Conservation (phyloP, 1,140 invertebrate species). For the Whitmania pigra region DNA sequence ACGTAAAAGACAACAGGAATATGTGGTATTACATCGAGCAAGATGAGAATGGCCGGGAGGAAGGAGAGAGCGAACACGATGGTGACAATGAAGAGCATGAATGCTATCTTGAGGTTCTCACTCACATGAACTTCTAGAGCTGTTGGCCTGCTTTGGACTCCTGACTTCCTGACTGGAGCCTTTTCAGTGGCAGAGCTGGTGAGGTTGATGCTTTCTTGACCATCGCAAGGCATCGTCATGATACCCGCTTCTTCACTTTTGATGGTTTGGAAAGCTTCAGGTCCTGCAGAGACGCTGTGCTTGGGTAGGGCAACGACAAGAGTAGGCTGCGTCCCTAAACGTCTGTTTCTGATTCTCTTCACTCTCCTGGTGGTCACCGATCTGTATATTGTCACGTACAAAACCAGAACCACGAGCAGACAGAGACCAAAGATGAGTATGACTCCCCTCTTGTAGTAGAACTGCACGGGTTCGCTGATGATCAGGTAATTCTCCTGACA, state of each 20-base stretch:
- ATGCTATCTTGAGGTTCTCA: conserved; percentile 20
- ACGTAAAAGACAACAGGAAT: conserved; percentile 35
- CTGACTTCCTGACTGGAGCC: neutral
- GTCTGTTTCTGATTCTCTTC: conserved; percentile 16
- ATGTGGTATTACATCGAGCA: conserved; percentile 28
- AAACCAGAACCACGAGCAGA: conserved; percentile 23
- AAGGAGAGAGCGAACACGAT: conserved; percentile 37
- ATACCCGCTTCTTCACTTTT: neutral
- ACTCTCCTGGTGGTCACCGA: conserved; percentile 22
- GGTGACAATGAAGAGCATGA: conserved; percentile 30
- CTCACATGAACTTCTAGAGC: conserved; percentile 8
- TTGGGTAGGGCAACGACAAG: neutral
- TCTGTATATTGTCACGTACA: conserved; percentile 26
- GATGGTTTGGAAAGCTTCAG: neutral
- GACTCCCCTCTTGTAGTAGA: conserved; percentile 24
- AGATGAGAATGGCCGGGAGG: conserved; percentile 36
- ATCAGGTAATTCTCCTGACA: neutral
- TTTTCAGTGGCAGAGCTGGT: neutral
- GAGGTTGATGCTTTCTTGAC: neutral
- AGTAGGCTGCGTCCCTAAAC: conserved; percentile 1
- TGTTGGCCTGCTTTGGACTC: neutral
- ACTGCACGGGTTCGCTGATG: conserved; percentile 15
- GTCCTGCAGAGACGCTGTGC: neutral
- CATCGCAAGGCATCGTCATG: neutral
- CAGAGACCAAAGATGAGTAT: conserved; percentile 24